Conservation (phyloP, 2,797 vertebrate genomes). For the Onychomys torridus region DNA sequence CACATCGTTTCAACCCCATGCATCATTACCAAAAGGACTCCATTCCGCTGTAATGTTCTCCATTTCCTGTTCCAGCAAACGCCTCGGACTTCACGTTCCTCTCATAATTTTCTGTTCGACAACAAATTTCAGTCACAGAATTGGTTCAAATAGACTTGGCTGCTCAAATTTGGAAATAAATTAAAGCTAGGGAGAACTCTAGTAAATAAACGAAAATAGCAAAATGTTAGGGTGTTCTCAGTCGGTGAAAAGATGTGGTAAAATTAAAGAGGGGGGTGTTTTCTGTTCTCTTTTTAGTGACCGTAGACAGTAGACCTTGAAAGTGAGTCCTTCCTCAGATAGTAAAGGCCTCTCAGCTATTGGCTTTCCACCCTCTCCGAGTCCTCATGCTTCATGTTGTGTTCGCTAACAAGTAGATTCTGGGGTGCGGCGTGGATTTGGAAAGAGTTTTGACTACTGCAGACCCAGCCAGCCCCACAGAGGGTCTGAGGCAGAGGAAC, state of each 20-base stretch:
- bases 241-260: background rate
- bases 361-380: background rate
- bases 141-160: constrained; percentile 48
- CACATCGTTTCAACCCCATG: constrained; percentile 56
- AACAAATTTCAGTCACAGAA: constrained; percentile 59
- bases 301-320: constrained; percentile 50
- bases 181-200: constrained; percentile 31
- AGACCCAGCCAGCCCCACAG: too few species aligned
- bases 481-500: too few species aligned
- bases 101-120: constrained; percentile 39
- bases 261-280: background rate
- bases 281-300: constrained; percentile 36
- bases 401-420: background rate
- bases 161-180: constrained; percentile 60
- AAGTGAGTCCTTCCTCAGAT: constrained; percentile 30
- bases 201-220: constrained; percentile 59
- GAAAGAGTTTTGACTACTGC: background rate
- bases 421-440: background rate
- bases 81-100: constrained; percentile 45
- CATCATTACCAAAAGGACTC: constrained; percentile 66
- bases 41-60: background rate
- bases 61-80: constrained; percentile 48
- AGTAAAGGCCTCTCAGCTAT: background rate
- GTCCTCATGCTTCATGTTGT: background rate
- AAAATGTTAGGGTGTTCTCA: background rate